A percentile compares a stretch with the other conserved stretches of the same genome.
Evolutionary conservation across 2,113 vertebrate genomes (phyloP).

Genomic region (Amphilophus citrinellus): DNA sequence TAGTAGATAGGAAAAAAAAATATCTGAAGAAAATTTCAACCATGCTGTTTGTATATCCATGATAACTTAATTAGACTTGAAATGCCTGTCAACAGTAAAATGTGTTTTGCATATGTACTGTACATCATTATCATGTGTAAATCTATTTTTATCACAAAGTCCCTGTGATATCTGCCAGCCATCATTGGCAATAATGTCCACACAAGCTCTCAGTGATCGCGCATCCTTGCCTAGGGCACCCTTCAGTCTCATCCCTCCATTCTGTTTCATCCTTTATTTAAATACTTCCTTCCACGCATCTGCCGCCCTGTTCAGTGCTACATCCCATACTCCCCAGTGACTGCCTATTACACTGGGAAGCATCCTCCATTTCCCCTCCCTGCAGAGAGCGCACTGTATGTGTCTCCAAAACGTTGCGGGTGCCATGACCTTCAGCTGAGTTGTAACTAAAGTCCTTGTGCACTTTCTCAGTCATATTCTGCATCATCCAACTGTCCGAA

Average conservation of each 20-base stretch:
- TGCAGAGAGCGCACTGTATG: not conserved
- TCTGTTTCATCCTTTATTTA: constrained; percentile 57
- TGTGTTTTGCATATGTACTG: not conserved
- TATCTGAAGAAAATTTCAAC: not conserved
- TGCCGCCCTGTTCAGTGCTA: constrained; percentile 3
- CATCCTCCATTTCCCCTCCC: constrained; percentile 22
- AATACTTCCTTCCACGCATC: constrained; percentile 42
- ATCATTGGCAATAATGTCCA: constrained; percentile 32
- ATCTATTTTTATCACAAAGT: not conserved
- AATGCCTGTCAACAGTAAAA: not conserved
- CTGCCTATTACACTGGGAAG: constrained; percentile 25
- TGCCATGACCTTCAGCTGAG: constrained; percentile 49
- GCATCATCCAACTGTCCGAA: not conserved
- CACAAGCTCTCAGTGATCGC: constrained; percentile 14
- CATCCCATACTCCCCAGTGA: constrained; percentile 24
- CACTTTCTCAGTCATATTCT: not conserved
- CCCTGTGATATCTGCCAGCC: not conserved
- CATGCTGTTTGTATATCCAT: constrained; percentile 2
- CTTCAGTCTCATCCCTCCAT: constrained; percentile 18
- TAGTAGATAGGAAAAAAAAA: not conserved
- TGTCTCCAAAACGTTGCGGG: constrained; percentile 7
- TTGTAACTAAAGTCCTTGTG: not conserved
- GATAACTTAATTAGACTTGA: constrained; percentile 39
- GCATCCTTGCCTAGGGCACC: constrained; percentile 31
- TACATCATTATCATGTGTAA: not conserved